Evolutionary conservation across 2,797 vertebrate genomes (phyloP), one percentile per base, ranked within the genome.

Genomic region (Cyprinodon diabolis): DNA sequence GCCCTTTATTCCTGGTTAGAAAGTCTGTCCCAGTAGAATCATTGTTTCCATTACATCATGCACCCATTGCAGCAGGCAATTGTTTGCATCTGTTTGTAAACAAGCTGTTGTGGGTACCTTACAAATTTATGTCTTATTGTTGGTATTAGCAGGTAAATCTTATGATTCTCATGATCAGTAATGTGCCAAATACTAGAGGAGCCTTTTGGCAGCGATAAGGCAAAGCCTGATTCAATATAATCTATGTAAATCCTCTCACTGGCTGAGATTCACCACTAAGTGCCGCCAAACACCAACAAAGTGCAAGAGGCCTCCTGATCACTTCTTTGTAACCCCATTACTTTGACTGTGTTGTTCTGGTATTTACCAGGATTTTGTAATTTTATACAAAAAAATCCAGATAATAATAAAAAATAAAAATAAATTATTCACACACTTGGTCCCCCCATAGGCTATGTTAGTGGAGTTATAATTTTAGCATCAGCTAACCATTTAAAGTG

Each of bases 31-130:
- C 66, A 71, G 76, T 19, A 43, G 67, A 54, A 89, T 88, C 87
- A 90, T 65, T 87, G 76, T 93, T 92, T 93, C 92, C 91, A 91
- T 92, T 84, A 89, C 89, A 84, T 93, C 90, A 91, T 66, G 70
- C 63, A 3, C 72, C 58, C 75, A 57, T 81, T 76, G 85, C 89
- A 82, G 78, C 88, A 84, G 79, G 70, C 69, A 84, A 84, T 71
- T 83, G 83, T 89, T 90, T 85, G 79, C 83, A 79, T 66, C 74
- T 91, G 86, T 89, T 83, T 66, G 86, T 90, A 89, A 89, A 90
- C 81, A 90, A 75, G 77, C 65, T 56, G 21, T 47, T 72, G 60
- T 13, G 8, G 40, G 67, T 77, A 69, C 72, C 10, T 6, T 37
- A 73, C 66, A 4, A 48, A 69, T 79, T 72, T 72, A 68, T 35